Evolutionary conservation across 37 sponge, comb jelly and placozoan species (phyloP).

Genomic region (Ephydatia muelleri): DNA sequence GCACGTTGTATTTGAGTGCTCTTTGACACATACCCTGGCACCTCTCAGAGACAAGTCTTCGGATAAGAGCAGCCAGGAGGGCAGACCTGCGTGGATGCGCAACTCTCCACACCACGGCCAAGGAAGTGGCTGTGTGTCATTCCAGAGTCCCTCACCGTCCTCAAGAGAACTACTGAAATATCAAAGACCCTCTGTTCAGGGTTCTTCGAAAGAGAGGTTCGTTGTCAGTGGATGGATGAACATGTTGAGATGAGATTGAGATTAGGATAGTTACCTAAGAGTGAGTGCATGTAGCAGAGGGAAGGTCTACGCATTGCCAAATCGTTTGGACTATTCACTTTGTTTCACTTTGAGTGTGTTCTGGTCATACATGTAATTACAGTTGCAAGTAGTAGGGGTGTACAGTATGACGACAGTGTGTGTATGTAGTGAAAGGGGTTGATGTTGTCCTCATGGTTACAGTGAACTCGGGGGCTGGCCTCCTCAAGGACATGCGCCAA

Average conservation of each 20-base stretch:
- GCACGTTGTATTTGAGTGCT: too few species aligned
- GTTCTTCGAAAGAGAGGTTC: constrained; percentile 91
- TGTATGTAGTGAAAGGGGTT: background rate
- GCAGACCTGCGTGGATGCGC: constrained; percentile 90
- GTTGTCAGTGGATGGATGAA: too few species aligned
- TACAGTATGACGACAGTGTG: background rate
- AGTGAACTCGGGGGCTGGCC: constrained; percentile 67
- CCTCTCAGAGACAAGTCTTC: constrained; percentile 2
- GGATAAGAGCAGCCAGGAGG: constrained; percentile 48
- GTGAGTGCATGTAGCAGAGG: too few species aligned
- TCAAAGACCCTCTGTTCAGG: constrained; percentile 98
- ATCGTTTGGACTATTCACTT: too few species aligned
- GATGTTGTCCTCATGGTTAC: too few species aligned
- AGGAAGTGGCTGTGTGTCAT: constrained; percentile 86
- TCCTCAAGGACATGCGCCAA: constrained; percentile 58
- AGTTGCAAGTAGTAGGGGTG: background rate
- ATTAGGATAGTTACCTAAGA: too few species aligned
- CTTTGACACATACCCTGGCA: background rate
- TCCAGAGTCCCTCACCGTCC: constrained; percentile 65
- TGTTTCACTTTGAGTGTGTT: too few species aligned
- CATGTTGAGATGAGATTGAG: too few species aligned
- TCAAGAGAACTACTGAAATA: constrained; percentile 86
- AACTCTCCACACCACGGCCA: constrained; percentile 69
- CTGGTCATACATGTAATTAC: too few species aligned
- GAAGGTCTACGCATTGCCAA: too few species aligned